phyloP scores from a whole-genome alignment of 2,113 vertebrate genomes.

The Brachypteracias leptosomus region DNA sequence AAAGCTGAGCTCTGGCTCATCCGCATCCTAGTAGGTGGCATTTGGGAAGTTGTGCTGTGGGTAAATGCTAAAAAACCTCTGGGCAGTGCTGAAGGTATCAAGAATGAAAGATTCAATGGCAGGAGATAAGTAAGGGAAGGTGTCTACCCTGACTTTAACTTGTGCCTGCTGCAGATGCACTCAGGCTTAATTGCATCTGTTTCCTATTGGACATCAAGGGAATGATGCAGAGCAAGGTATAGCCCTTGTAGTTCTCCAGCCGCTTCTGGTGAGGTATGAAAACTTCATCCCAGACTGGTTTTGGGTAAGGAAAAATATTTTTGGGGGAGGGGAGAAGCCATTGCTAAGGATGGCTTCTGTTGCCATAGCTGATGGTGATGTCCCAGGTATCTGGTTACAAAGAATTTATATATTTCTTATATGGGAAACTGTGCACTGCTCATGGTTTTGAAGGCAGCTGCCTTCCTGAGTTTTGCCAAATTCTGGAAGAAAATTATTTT shows the following conservation, averaged over 20 bases:
- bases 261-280: not conserved
- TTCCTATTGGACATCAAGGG: not conserved
- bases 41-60: not conserved
- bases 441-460: not conserved
- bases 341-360: not conserved
- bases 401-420: not conserved
- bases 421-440: not conserved
- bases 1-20: slow-evolving; percentile 77
- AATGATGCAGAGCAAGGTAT: not conserved
- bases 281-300: not conserved
- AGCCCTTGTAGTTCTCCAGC: not conserved
- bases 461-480: not conserved
- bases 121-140: not conserved
- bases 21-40: slow-evolving; percentile 74
- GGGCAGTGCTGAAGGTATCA: not conserved
- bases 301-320: not conserved
- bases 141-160: not conserved
- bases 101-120: not conserved
- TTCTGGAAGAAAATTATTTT: not conserved
- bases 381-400: not conserved
- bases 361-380: not conserved
- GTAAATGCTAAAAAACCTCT: not conserved
- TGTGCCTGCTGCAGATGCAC: not conserved
- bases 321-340: not conserved
- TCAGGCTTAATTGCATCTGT: not conserved